Evolutionary conservation across 92 coral and sea anemone genomes (phyloP).

Genomic region (Umimayanthus chanpuru): DNA sequence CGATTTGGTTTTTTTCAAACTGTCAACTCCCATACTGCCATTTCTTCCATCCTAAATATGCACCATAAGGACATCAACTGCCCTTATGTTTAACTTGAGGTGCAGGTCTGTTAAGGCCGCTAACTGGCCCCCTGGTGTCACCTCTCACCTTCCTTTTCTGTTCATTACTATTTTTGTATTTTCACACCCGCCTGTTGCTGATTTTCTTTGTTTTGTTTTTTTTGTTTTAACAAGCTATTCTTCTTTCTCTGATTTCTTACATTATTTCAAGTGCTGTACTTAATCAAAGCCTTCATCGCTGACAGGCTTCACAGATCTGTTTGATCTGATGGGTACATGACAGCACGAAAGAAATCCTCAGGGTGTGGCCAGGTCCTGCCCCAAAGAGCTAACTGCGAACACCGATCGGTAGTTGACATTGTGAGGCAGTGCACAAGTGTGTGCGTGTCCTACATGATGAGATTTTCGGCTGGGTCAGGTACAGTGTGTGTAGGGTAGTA

Average conservation of each 20-base stretch:
- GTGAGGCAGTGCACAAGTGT: not conserved
- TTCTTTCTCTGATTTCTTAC: not conserved
- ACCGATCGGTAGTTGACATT: not conserved
- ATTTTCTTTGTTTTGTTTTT: not conserved
- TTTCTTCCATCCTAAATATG: not conserved
- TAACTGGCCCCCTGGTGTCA: not conserved
- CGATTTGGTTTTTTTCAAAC: not conserved
- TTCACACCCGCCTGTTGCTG: not conserved
- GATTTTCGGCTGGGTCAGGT: slow-evolving; percentile 97
- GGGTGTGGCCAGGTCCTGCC: not conserved
- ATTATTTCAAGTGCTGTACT: not conserved
- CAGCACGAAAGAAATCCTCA: not conserved
- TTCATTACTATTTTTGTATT: not conserved
- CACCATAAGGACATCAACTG: not conserved
- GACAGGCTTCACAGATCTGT: not conserved
- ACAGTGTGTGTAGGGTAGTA: slow-evolving; percentile 80
- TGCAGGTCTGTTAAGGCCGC: not conserved
- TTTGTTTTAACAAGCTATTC: not conserved
- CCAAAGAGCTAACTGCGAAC: not conserved
- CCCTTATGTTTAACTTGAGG: not conserved
- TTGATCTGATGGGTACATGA: not conserved
- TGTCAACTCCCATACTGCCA: slow-evolving; percentile 3
- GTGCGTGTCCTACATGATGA: slow-evolving; percentile 5
- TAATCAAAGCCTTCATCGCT: not conserved
- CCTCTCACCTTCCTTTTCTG: not conserved